Percentiles rank a stretch among this genome's conserved stretches.
Evolutionary conservation across 2,888 invertebrate genomes (phyloP).

Genomic region (Catocala nupta): DNA sequence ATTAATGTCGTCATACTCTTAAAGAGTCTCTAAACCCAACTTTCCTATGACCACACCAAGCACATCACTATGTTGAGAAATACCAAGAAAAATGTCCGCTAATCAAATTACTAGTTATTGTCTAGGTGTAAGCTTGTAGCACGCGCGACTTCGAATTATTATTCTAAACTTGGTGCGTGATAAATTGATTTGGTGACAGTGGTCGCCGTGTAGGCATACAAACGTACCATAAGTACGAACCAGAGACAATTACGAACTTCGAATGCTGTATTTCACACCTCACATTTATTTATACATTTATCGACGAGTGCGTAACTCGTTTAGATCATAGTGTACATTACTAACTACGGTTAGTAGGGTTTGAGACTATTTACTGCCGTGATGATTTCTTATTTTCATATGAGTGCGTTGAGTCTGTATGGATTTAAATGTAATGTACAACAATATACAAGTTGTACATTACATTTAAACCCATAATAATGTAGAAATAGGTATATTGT

Average conservation of each 20-base stretch:
- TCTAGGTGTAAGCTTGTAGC: constrained; percentile 73
- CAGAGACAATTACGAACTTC: constrained; percentile 67
- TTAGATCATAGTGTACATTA: constrained; percentile 33
- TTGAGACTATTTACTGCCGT: neutral
- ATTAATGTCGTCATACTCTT: neutral
- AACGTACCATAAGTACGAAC: constrained; percentile 67
- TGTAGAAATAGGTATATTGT: too few relatives aligned
- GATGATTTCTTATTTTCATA: neutral
- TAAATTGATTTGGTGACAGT: constrained; percentile 80
- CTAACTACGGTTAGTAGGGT: constrained; percentile 9
- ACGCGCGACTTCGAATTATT: constrained; percentile 71
- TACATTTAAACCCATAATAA: too few relatives aligned
- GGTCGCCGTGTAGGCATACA: constrained; percentile 70
- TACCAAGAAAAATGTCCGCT: constrained; percentile 60
- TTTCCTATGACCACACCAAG: neutral
- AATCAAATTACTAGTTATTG: constrained; percentile 75
- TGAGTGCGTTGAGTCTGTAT: neutral
- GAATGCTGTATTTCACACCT: constrained; percentile 62
- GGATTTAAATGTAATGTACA: neutral
- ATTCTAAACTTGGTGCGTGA: constrained; percentile 74
- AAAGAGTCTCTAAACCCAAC: neutral
- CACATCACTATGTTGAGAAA: constrained; percentile 26
- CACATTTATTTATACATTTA: constrained; percentile 52
- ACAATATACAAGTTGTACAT: too few relatives aligned
- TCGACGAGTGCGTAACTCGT: constrained; percentile 45